Evolutionary conservation across 92 coral and sea anemone species (phyloP), one percentile per base, ranked within the genome.

Genomic region (Siderastrea siderea): DNA sequence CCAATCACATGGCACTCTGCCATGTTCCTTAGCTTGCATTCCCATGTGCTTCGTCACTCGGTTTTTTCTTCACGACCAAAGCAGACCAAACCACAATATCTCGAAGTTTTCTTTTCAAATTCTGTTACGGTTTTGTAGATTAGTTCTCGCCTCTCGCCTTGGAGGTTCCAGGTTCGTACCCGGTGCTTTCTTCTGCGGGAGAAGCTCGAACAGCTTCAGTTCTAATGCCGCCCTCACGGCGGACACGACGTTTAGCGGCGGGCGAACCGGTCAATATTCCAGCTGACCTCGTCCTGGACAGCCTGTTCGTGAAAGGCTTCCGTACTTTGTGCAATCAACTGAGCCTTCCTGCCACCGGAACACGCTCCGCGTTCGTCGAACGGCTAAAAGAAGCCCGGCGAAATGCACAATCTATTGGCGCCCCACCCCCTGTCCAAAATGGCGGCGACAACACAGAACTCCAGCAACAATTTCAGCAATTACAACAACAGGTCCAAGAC

Each of bases 311-410:
- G 7, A 54, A 58, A 38, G 83, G 72, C 45, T 16, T 83, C 2
- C 38, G 54, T 13, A 45, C 59, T 71, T 63, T 83, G 6, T 71
- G 82, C 71, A 51, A 26, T 60, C 55, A n/a, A 11, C 80, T 48
- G 4, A 11, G 6, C 7, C 68, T 70, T 15, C n/a, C 64, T 17
- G 51, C 62, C 53, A n/a, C 87, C 14, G 81, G 81, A n/a, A 59
- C 63, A 38, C 47, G 66, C 47, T 16, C 54, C 38, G 8, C 38
- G 38, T 59, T 64, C 12, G 11, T 63, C 8, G 15, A 58, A 47
- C 83, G 53, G 1, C 47, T 57, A 11, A 63, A 78, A 53, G 62
- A 67, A 70, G 80, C 16, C 54, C 63, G 65, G 86, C 47, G 1
- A 68, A 68, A 68, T 26, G 72, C 61, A 57, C 61, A 57, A 26